These are phyloP conservation scores for Atethmia centrago DNA, from an alignment of 2,888 invertebrate genomes.

Conservation along the genomic window DNA sequence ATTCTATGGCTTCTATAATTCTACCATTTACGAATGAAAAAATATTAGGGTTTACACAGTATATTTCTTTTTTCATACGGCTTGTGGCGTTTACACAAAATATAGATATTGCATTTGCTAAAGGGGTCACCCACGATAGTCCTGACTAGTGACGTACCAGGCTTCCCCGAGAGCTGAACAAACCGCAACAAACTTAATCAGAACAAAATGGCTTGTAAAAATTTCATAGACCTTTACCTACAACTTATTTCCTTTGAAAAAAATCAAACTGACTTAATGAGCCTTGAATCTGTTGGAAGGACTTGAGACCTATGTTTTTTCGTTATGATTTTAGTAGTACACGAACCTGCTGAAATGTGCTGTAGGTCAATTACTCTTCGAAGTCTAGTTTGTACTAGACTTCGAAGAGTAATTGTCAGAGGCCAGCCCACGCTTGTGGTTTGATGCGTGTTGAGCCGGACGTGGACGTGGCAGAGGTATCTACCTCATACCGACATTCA, in stretches of 20 bases:
- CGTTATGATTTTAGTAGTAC: constrained; percentile 13
- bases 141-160: constrained; percentile 8
- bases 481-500: constrained; percentile 52
- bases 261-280: constrained; percentile 34
- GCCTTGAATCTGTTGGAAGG: constrained; percentile 28
- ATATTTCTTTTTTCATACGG: neutral
- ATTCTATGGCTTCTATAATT: constrained; percentile 31
- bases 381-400: too few species aligned
- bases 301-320: constrained; percentile 6
- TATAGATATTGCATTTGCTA: constrained; percentile 16
- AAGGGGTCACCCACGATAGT: constrained; percentile 21
- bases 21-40: constrained; percentile 5
- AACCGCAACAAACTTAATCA: constrained; percentile 39
- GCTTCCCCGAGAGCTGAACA: constrained; percentile 17
- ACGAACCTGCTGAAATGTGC: constrained; percentile 1
- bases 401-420: constrained; percentile 25
- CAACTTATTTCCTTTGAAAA: constrained; percentile 32
- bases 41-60: neutral
- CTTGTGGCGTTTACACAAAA: neutral
- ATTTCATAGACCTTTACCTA: constrained; percentile 33
- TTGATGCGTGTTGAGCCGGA: constrained; percentile 14
- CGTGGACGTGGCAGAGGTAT: constrained; percentile 24
- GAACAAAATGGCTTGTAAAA: constrained; percentile 18
- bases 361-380: constrained; percentile 3
- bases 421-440: constrained; percentile 13